Percentiles rank a stretch among this genome's conserved stretches.
These are phyloP conservation scores for Tupaia chinensis DNA, from an alignment of 2,113 vertebrate species.

Conservation along the genomic window DNA sequence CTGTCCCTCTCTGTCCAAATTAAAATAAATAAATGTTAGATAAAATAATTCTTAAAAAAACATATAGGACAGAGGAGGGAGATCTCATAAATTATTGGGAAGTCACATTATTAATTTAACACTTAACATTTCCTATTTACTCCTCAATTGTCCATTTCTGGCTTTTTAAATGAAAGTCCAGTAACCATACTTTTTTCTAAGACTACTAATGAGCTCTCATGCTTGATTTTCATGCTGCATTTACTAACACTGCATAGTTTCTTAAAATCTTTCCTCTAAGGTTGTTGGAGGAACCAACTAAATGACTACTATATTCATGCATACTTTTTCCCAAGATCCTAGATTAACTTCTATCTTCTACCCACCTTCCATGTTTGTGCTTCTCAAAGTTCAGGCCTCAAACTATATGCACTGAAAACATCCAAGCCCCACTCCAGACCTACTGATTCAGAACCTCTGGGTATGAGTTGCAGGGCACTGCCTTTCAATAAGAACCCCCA, in stretches of 20 bases:
- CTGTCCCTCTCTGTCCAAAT: no score
- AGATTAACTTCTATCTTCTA: conserved; percentile 35
- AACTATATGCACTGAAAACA: conserved; percentile 23
- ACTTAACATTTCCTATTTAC: background rate
- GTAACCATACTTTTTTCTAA: background rate
- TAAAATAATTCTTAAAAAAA: no score
- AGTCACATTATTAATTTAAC: background rate
- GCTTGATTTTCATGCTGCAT: background rate
- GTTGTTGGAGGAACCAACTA: background rate
- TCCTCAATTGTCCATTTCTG: background rate
- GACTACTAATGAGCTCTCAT: background rate
- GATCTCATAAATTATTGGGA: conserved; percentile 14
- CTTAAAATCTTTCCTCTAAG: conserved; percentile 28
- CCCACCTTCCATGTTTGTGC: conserved; percentile 10
- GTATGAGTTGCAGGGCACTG: background rate
- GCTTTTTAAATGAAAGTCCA: conserved; percentile 6
- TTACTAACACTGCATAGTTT: conserved; percentile 9
- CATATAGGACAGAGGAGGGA: background rate
- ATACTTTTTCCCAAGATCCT: conserved; percentile 8
- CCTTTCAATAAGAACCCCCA: conserved; percentile 9
- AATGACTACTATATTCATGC: background rate
- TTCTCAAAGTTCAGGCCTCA: background rate
- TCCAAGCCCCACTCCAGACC: background rate
- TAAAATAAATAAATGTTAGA: no score
- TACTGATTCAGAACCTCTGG: conserved; percentile 13